These are phyloP conservation scores for Papilio protenor DNA, from an alignment of 2,888 invertebrate species.

Conservation along the genomic window DNA sequence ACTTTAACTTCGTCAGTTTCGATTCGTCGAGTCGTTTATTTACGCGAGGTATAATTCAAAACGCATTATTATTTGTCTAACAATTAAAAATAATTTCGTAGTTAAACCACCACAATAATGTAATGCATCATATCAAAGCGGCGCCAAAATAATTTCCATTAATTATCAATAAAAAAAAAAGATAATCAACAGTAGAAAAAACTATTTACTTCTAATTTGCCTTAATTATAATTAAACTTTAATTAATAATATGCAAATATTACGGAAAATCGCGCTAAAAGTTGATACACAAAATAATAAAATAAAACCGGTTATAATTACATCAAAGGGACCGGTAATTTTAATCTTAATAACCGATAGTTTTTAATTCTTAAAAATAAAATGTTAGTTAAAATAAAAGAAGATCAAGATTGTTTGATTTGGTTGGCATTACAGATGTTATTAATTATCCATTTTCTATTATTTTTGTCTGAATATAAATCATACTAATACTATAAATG, in stretches of 20 bases:
- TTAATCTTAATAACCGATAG: no score
- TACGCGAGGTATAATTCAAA: neutral
- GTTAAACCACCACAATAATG: neutral
- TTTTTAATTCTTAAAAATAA: no score
- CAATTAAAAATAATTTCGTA: neutral
- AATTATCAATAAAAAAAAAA: conserved; percentile 6
- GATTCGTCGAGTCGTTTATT: neutral
- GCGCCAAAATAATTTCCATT: conserved; percentile 5
- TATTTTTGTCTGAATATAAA: no score
- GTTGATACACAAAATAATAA: neutral
- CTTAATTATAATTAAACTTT: neutral
- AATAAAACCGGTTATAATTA: no score
- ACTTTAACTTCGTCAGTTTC: no score
- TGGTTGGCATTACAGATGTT: no score
- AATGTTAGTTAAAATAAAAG: no score
- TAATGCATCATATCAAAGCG: conserved; percentile 15
- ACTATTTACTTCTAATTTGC: neutral
- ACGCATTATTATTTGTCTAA: neutral
- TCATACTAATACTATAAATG: no score
- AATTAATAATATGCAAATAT: conserved; percentile 7
- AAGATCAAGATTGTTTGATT: no score
- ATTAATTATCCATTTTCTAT: no score
- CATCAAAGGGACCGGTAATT: no score
- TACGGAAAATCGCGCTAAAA: neutral
- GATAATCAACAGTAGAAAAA: neutral